Evolutionary conservation across 2,113 vertebrate species (phyloP).

Genomic region (Nothobranchius kuhntae): DNA sequence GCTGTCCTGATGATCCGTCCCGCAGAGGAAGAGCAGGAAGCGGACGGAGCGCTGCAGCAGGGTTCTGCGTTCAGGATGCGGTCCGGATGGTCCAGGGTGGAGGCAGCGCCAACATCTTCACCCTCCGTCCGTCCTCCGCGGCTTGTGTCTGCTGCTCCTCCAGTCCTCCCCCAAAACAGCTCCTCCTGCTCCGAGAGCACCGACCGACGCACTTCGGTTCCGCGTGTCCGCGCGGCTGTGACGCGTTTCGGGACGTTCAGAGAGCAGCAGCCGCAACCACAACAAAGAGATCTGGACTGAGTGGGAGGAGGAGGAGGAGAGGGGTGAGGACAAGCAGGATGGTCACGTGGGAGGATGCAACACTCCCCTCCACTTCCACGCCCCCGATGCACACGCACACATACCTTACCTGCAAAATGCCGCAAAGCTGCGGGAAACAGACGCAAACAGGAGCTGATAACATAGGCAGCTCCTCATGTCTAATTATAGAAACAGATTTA

Average conservation of each 20-base stretch:
- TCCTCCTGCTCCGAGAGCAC: background rate
- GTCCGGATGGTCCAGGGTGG: slow-evolving; percentile 29
- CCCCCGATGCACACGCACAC: slow-evolving; percentile 32
- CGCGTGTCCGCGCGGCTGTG: background rate
- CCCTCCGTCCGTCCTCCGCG: slow-evolving; percentile 28
- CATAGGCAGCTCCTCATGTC: too few relatives aligned
- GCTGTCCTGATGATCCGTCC: slow-evolving; percentile 18
- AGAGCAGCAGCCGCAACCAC: slow-evolving; percentile 58
- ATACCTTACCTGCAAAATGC: slow-evolving; percentile 11
- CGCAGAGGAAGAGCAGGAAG: background rate
- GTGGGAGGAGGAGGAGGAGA: slow-evolving; percentile 5
- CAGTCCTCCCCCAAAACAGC: background rate
- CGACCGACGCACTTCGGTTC: slow-evolving; percentile 6
- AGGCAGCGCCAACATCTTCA: slow-evolving; percentile 43
- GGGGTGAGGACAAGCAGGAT: slow-evolving; percentile 30
- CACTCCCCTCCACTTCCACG: slow-evolving; percentile 55
- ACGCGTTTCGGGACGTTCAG: slow-evolving; percentile 23
- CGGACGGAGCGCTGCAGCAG: background rate
- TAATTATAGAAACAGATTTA: too few relatives aligned
- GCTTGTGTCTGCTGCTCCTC: too few relatives aligned
- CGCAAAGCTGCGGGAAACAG: background rate
- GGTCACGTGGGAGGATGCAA: slow-evolving; percentile 67
- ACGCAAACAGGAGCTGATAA: background rate
- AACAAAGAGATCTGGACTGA: slow-evolving; percentile 71
- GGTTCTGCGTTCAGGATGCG: slow-evolving; percentile 38